A percentile compares a stretch with the other conserved stretches of the same genome.
phyloP scores from a whole-genome alignment of 64 coral and sea anemone genomes.

The Actinia equina region DNA sequence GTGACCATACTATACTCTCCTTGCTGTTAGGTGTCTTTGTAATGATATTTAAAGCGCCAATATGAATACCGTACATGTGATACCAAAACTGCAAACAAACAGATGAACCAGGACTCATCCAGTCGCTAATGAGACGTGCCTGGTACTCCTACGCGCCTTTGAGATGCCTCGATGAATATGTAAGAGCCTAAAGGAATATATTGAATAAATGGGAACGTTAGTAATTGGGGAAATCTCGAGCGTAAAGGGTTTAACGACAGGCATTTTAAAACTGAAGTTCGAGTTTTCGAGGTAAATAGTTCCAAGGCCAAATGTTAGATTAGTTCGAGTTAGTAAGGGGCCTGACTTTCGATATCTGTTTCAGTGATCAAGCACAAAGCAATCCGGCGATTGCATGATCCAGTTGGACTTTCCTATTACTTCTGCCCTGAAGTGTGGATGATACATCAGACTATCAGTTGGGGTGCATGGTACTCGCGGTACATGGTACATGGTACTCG shows the following conservation, averaged over 20 bases:
- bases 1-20: neutral
- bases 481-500: no score
- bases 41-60: conserved; percentile 11
- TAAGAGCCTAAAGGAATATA: conserved; percentile 8
- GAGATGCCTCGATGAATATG: conserved; percentile 32
- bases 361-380: no score
- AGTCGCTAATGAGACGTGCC: conserved; percentile 23
- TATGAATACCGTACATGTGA: conserved; percentile 29
- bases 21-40: neutral
- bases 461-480: no score
- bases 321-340: no score
- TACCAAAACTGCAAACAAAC: conserved; percentile 46
- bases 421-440: no score
- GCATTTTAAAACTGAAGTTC: no score
- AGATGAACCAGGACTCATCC: conserved; percentile 22
- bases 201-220: neutral
- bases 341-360: no score
- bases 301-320: no score
- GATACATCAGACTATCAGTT: no score
- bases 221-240: neutral
- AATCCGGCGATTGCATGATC: no score
- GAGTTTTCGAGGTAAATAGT: no score
- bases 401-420: no score
- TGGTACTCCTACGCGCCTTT: neutral
- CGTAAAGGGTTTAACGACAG: neutral